Evolutionary conservation across 2,797 vertebrate genomes (phyloP), one percentile per base, ranked within the genome.

Genomic region (Pempheris klunzingeri): DNA sequence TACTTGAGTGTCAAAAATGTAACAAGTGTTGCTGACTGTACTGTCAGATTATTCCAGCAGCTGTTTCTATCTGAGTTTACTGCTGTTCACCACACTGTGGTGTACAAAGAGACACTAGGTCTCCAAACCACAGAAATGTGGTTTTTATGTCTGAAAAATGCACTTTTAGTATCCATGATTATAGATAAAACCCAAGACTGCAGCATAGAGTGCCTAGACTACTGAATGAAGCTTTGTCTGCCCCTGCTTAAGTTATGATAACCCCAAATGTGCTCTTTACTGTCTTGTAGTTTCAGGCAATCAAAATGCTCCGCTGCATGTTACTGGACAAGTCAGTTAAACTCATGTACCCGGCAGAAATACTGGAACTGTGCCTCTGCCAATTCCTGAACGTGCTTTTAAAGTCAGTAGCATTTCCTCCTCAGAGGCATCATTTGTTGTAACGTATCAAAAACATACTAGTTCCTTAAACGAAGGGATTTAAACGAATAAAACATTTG

Each of bases 401-500:
- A 4, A 47, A 58, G 8, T 43, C 24, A 30, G 30, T 15, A 18
- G 53, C 41, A 49, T 24, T 70, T 58, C 17, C 73, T 77, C 36
- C 38, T 53, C 20, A 30, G 55, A 50, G 24, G 62, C 22, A 43
- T 71, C 12, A 47, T 73, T 70, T 28, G 59, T 71, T 6, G 32
- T 52, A 52, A 61, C 26, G 55, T 46, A 57, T 74, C 28, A 68
- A 62, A 49, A 78, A 38, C 57, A 64, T 20, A 39, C 24, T 11
- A n/a, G 5, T 58, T 43, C 36, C 34, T 77, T 11, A 26, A 61
- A 71, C 34, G 15, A 71, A 49, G 13, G 12, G 14, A 38, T 77
- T 24, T 62, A 12, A 73, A 80, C 71, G 18, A 78, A 66, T 43
- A 49, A 59, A 75, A 54, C 9, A 4, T 64, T 24, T 75, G 43